Conservation (phyloP, 2,113 vertebrate genomes). For the Gymnorhina tibicen region DNA sequence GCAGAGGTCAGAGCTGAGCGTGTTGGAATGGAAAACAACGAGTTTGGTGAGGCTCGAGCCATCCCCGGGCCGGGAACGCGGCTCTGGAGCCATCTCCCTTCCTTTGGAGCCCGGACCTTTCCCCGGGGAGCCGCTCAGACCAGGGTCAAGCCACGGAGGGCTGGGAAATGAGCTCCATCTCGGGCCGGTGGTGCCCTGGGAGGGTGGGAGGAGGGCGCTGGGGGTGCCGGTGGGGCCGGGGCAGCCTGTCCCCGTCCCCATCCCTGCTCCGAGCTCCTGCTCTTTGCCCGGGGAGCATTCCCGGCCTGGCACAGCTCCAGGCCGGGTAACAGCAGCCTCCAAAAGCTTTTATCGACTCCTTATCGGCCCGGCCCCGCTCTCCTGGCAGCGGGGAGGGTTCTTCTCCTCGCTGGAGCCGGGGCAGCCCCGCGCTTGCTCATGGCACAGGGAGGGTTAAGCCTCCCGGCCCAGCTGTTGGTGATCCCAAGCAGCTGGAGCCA, state of each 20-base stretch:
- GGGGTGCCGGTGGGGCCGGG: neutral
- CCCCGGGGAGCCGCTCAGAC: neutral
- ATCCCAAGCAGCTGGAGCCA: neutral
- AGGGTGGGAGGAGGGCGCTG: neutral
- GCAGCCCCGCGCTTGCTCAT: accelerated
- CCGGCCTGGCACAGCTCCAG: neutral
- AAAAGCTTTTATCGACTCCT: neutral
- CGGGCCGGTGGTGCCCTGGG: neutral
- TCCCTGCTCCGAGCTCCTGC: neutral
- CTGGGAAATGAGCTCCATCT: neutral
- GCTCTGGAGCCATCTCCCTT: neutral
- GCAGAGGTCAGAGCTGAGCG: neutral
- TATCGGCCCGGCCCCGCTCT: neutral
- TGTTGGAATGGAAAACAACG: neutral
- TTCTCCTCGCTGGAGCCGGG: accelerated
- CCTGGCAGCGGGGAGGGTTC: neutral
- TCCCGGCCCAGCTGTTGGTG: neutral
- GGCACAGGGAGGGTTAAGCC: neutral
- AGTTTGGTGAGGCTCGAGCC: neutral
- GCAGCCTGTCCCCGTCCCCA: neutral
- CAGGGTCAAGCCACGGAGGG: neutral
- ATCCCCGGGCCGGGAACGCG: accelerated
- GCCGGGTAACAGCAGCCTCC: neutral
- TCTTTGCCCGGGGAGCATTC: neutral
- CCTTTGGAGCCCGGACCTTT: neutral